Evolutionary conservation across 2,888 invertebrate species (phyloP).

Genomic region (Drosophila pegasa): DNA sequence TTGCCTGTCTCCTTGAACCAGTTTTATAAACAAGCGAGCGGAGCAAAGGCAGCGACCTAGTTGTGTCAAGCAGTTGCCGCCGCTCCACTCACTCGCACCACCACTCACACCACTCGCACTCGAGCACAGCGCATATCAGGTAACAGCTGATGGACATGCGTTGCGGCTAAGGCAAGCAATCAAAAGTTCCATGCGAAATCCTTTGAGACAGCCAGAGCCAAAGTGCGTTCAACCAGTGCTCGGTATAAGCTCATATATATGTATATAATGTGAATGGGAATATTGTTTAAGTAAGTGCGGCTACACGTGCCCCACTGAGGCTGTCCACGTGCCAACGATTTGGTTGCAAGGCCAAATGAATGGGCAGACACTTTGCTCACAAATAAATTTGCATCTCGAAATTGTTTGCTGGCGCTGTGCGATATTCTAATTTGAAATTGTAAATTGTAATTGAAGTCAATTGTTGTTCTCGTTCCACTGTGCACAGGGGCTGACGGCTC

Average conservation of each 20-base stretch:
- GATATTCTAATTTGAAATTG: slow-evolving; percentile 18
- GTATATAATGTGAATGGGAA: slow-evolving; percentile 5
- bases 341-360: slow-evolving; percentile 41
- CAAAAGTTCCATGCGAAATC: slow-evolving; percentile 47
- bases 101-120: slow-evolving; percentile 9
- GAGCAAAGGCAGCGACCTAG: slow-evolving; percentile 53
- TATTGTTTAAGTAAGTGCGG: slow-evolving; percentile 8
- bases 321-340: slow-evolving; percentile 17
- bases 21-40: slow-evolving; percentile 52
- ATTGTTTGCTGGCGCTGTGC: slow-evolving; percentile 26
- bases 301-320: slow-evolving; percentile 35
- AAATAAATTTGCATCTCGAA: slow-evolving; percentile 70
- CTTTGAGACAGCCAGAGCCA: slow-evolving; percentile 26
- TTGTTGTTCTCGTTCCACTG: slow-evolving; percentile 17
- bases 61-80: slow-evolving; percentile 59
- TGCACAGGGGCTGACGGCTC: slow-evolving; percentile 10
- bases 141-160: slow-evolving; percentile 53
- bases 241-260: slow-evolving; percentile 6
- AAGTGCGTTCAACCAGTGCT: slow-evolving; percentile 6
- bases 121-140: slow-evolving; percentile 24
- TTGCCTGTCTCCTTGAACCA: slow-evolving; percentile 78
- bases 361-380: slow-evolving; percentile 42
- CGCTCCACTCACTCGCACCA: slow-evolving; percentile 20
- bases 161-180: slow-evolving; percentile 53
- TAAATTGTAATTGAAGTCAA: slow-evolving; percentile 8